Evolutionary conservation across 2,113 vertebrate species (phyloP), one percentile per base, ranked within the genome.

Genomic region (Thalassoma bifasciatum): DNA sequence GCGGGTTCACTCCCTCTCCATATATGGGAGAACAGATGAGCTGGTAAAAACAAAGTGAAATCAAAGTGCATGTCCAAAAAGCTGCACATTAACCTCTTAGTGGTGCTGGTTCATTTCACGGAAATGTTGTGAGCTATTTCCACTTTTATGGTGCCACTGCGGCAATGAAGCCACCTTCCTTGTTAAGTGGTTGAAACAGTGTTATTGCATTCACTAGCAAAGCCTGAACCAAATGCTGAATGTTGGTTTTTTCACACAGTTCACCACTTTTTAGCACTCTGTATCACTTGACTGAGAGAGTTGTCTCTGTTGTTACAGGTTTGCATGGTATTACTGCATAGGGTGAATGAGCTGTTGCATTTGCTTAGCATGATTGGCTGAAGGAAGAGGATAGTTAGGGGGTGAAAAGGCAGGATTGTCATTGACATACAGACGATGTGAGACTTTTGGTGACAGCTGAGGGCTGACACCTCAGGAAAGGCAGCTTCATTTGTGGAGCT

Each of bases 81-180:
- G 59, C 66, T 1, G 0, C 7, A 8, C 21, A 23, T 51, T 16
- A 37, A 17, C 44, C 37, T 61, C 37, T 59, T 60, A 8, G 30
- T 30, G 53, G 34, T 44, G 34, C 13, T 63, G 46, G 62, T 82
- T 59, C 16, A 66, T 26, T 72, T 79, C 44, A 61, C 53, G 51
- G 59, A 72, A 63, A 47, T 13, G 22, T 30, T 34, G 71, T 72
- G 52, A 8, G 47, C 57, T 56, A 10, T 14, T 62, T 30, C 50
- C 37, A n/a, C 59, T 62, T 89, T 81, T 76, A 58, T 75, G 62
- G 64, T 34, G 53, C 22, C 22, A 40, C 26, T 2, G 70, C 49
- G 49, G 62, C 23, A 40, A 26, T 68, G 51, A 40, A 52, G 51
- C 56, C 37, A 30, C n/a, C 72, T 78, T 79, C 47, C 57, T 68